These are phyloP conservation scores for Pissodes strobi DNA, from an alignment of 1,140 invertebrate species.

Conservation along the genomic window DNA sequence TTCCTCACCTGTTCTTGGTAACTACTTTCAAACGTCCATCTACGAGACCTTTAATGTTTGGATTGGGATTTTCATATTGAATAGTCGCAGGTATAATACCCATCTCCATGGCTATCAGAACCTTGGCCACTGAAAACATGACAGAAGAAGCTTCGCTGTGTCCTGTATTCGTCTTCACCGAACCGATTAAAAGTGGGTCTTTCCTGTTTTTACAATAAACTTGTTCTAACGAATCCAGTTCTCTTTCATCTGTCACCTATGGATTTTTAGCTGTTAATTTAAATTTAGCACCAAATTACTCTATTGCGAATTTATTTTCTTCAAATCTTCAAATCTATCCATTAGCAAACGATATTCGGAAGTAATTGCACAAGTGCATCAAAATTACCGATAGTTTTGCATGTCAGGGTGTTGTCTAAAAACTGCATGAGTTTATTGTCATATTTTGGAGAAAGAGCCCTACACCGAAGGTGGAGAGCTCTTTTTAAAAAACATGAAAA, in stretches of 20 bases:
- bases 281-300: no score
- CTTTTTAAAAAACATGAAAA: no score
- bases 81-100: constrained; percentile 73
- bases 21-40: constrained; percentile 69
- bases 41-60: constrained; percentile 68
- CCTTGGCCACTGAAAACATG: constrained; percentile 56
- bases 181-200: constrained; percentile 71
- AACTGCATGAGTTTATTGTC: no score
- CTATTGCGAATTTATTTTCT: no score
- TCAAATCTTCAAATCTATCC: no score
- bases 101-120: constrained; percentile 72
- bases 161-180: constrained; percentile 78
- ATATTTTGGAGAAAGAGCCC: no score
- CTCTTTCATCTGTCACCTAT: constrained; percentile 47
- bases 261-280: no score
- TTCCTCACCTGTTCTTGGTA: constrained; percentile 60
- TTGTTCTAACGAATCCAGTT: constrained; percentile 59
- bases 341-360: no score
- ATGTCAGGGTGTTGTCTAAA: no score
- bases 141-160: constrained; percentile 73
- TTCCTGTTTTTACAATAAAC: constrained; percentile 59
- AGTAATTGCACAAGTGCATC: no score
- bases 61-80: constrained; percentile 69
- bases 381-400: no score
- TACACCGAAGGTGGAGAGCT: no score